Evolutionary conservation across 2,113 vertebrate genomes (phyloP).

Genomic region (Carollia perspicillata): DNA sequence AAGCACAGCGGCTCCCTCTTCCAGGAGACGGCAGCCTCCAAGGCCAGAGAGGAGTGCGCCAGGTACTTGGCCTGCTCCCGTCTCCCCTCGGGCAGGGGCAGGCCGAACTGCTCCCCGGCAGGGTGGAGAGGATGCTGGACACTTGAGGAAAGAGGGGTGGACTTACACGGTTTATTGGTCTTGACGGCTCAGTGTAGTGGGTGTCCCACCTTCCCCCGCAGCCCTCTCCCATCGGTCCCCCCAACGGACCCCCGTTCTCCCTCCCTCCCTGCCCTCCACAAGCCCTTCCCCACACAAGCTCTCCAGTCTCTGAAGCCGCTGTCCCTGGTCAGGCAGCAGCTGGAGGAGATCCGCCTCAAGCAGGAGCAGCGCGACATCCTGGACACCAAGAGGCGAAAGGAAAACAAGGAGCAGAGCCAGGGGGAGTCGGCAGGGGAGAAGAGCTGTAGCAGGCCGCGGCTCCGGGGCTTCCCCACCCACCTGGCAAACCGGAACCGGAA

Average conservation of each 20-base stretch:
- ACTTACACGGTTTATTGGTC: not conserved
- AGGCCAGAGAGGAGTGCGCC: conserved; percentile 82
- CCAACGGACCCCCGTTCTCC: not conserved
- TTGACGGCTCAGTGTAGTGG: not conserved
- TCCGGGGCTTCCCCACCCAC: not conserved
- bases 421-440: conserved; percentile 79
- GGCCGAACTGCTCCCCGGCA: not conserved
- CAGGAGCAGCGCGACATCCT: conserved; percentile 74
- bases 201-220: not conserved
- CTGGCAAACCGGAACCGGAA: conserved; percentile 42
- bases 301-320: not conserved
- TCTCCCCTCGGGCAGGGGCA: not conserved
- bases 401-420: conserved; percentile 70
- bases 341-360: conserved; percentile 82
- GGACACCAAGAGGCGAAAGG: conserved; percentile 60
- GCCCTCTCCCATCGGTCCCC: not conserved
- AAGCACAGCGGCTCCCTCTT: conserved; percentile 82
- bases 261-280: not conserved
- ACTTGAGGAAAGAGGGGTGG: not conserved
- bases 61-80: conserved; percentile 72
- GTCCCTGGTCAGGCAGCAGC: conserved; percentile 79
- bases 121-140: not conserved
- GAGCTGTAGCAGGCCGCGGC: not conserved
- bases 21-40: conserved; percentile 82
- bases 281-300: not conserved